Evolutionary conservation across 2,888 invertebrate species (phyloP).

Genomic region (Drosophila mulleri): DNA sequence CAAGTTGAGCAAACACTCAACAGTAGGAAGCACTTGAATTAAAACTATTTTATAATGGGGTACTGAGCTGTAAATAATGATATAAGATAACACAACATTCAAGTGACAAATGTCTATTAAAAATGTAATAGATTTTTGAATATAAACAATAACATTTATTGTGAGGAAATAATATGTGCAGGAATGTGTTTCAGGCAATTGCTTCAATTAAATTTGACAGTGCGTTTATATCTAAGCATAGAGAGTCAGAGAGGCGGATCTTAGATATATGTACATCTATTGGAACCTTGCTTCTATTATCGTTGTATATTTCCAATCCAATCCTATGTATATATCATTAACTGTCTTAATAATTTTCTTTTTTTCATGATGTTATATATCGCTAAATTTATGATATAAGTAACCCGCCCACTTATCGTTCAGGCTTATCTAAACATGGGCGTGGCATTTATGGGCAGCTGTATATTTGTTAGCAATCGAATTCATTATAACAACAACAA

Average conservation of each 20-base stretch:
- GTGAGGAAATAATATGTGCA: no score
- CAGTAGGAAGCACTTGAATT: not conserved
- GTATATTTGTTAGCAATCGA: conserved; percentile 32
- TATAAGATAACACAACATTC: not conserved
- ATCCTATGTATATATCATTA: not conserved
- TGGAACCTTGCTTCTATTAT: no score
- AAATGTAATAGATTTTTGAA: not conserved
- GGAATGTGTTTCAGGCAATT: no score
- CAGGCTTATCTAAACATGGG: not conserved
- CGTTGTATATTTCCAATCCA: no score
- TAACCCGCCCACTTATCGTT: conserved; percentile 30
- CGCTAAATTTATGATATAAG: not conserved
- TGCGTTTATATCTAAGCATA: no score
- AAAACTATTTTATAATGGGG: not conserved
- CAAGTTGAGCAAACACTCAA: not conserved
- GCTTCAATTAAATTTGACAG: no score
- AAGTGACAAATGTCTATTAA: not conserved
- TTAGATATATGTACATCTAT: no score
- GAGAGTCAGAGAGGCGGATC: no score
- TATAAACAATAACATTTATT: not conserved
- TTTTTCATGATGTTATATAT: not conserved
- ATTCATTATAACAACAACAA: conserved; percentile 6
- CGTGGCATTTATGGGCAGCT: conserved; percentile 36
- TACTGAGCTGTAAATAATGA: not conserved
- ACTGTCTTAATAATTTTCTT: not conserved